Base-by-base conservation (phyloP, 2,888 invertebrate genomes). In the Carabus problematicus region DNA sequence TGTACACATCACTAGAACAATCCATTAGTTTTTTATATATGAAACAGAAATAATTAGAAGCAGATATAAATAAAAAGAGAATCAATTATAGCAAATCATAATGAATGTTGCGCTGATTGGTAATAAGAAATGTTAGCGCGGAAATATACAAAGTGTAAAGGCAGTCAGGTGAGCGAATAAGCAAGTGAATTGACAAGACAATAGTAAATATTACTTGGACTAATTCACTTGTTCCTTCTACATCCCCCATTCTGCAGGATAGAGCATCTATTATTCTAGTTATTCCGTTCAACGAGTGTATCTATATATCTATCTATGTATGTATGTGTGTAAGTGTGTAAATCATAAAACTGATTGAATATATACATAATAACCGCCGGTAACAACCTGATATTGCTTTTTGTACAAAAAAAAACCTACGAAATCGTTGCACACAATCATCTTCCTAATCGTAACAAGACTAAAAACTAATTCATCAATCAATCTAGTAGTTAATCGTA, bases 291-390 rank as follows among this genome's bases (percentile, higher is more conserved):
- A 29, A 29, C 29, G 29, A 29, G 29, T 29, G 29, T 29, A 29
- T 29, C 29, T 29, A 29, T 29, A 2, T 29, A 29, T 16, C 14
- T 52, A 18, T 29, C 3, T 29, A 29, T 29, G 29, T 29, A 29
- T 29, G 3, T 29, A 29, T 29, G 29, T 29, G 16, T 8, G 18
- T 18, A 52, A 52, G 12, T 14, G 45, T 12, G 43, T 68, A 68
- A 68, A 68, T 68, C 68, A 68, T 69, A 69, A 69, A 69, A 69
- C 69, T 69, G 69, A 69, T 69, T 69, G 55, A 69, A 69, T 69
- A 69, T 69, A 69, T 69, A 67, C 60, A 67, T 67, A 59, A 16
- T 42, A 67, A 67, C 52, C 69, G 59, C 62, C 69, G 69, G 62
- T 69, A 69, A 69, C 69, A 69, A 69, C 62, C 69, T 69, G 62